Conservation (phyloP, 2,797 vertebrate genomes). For the Gambusia yucatana region DNA sequence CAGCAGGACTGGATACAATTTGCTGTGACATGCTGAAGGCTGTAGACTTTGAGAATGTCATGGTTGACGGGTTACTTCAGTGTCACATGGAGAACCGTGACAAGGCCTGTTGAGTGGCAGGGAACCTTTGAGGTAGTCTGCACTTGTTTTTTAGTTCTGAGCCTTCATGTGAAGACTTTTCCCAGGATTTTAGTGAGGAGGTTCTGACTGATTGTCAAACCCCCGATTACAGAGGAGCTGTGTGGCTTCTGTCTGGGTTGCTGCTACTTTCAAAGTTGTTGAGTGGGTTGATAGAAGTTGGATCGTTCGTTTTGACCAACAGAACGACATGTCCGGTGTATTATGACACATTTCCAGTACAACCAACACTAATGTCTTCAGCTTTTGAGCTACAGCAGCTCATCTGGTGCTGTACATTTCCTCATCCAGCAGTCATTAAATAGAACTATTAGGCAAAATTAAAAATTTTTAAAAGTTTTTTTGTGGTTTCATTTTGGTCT, state of each 20-base stretch:
- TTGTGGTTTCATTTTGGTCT: too few species aligned
- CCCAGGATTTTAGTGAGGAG: background rate
- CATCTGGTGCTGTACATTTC: background rate
- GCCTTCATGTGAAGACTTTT: background rate
- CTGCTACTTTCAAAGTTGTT: background rate
- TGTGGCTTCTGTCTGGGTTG: background rate
- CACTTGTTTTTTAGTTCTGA: background rate
- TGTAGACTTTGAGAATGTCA: background rate
- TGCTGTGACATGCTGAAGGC: slow-evolving; percentile 2
- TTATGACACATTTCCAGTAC: background rate
- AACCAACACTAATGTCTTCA: background rate
- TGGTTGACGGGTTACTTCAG: background rate
- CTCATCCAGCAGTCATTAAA: too few species aligned
- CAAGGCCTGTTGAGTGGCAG: background rate
- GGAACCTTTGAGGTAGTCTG: background rate
- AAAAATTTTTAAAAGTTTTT: too few species aligned
- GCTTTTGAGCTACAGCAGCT: background rate
- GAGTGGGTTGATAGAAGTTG: background rate
- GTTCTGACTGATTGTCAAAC: background rate
- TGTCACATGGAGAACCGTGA: slow-evolving; percentile 1
- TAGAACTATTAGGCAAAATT: too few species aligned
- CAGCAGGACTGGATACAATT: background rate
- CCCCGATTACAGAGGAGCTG: too few species aligned
- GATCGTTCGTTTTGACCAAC: background rate
- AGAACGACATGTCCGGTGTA: background rate